Percentiles rank a stretch among this genome's conserved stretches.
Conservation (phyloP, 2,113 vertebrate genomes). For the Heptranchias perlo region DNA sequence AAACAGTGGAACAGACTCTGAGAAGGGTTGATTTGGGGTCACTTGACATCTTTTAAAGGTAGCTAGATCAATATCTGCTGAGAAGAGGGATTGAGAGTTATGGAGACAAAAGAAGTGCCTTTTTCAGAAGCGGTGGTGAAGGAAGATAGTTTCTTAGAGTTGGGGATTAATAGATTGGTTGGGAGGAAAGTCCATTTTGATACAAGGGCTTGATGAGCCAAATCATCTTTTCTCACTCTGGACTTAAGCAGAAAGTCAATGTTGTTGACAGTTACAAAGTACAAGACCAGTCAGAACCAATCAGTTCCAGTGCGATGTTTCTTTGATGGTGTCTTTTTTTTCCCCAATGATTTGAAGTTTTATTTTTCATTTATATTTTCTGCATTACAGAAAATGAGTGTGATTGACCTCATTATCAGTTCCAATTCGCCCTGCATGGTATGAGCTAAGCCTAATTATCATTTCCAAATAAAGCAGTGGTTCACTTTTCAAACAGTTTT, state of each 20-base stretch:
- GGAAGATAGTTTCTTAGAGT: no score
- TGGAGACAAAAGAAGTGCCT: no score
- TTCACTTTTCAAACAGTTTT: not conserved
- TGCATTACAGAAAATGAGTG: not conserved
- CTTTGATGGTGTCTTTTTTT: not conserved
- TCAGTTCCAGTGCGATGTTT: not conserved
- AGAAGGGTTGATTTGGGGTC: no score
- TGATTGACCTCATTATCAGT: not conserved
- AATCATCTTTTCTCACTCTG: not conserved
- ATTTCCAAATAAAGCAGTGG: not conserved
- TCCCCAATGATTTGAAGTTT: not conserved
- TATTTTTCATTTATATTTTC: not conserved
- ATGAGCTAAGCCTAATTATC: not conserved
- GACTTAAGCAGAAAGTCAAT: not conserved
- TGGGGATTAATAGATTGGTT: no score
- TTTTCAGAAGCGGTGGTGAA: no score
- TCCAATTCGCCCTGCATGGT: not conserved
- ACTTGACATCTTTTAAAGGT: no score
- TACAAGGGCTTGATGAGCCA: no score
- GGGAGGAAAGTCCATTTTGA: no score
- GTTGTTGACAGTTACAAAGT: not conserved
- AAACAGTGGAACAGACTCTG: no score
- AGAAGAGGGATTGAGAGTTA: no score
- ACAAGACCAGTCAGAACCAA: not conserved
- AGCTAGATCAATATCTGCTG: no score